These are phyloP conservation scores for Eubasilissa regina DNA, from an alignment of 1,140 invertebrate species.

Conservation along the genomic window DNA sequence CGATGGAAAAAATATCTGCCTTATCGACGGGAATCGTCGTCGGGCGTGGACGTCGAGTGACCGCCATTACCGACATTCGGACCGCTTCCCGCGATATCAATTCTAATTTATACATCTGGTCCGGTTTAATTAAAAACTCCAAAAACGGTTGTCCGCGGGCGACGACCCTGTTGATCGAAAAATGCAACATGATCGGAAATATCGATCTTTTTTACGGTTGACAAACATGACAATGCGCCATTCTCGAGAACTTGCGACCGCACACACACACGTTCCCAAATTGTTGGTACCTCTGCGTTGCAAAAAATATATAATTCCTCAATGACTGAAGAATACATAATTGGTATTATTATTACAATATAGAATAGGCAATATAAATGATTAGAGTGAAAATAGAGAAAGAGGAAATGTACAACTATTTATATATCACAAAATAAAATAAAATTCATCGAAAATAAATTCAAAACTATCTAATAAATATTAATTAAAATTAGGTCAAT, in stretches of 20 bases:
- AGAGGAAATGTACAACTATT: no score
- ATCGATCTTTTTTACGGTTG: conserved; percentile 14
- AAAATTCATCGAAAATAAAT: no score
- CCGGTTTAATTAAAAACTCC: conserved; percentile 49
- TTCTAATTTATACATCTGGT: conserved; percentile 50
- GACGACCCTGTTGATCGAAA: conserved; percentile 20
- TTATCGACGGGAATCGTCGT: conserved; percentile 11
- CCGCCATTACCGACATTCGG: conserved; percentile 24
- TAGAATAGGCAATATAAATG: no score
- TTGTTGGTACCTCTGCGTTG: no score
- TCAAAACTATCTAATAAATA: no score
- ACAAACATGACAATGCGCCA: conserved; percentile 8
- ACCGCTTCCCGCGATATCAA: conserved; percentile 32
- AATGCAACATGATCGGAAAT: conserved; percentile 32
- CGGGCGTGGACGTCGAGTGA: conserved; percentile 1
- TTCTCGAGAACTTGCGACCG: not conserved
- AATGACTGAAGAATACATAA: no score
- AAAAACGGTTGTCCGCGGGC: conserved; percentile 25
- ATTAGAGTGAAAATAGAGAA: no score
- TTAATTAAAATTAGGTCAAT: no score
- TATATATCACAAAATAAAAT: no score
- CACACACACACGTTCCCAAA: not conserved
- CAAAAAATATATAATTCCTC: no score
- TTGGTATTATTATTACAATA: no score
- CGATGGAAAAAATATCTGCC: conserved; percentile 1